Evolutionary conservation across 1,140 invertebrate genomes (phyloP).

Genomic region (Bombyx mori): DNA sequence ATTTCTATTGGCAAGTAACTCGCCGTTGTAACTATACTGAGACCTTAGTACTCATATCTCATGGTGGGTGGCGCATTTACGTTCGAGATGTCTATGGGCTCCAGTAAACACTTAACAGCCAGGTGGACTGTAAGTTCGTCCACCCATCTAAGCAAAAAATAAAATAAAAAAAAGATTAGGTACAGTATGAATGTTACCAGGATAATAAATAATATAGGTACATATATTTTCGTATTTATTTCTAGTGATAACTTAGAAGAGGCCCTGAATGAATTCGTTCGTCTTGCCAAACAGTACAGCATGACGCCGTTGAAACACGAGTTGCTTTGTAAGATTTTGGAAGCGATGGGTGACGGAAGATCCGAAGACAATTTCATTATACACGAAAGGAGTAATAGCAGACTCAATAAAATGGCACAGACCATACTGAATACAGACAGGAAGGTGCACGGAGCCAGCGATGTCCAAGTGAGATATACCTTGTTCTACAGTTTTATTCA

Average conservation of each 20-base stretch:
- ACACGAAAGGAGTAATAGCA: conserved; percentile 34
- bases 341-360: conserved; percentile 34
- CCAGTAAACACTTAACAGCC: too few relatives aligned
- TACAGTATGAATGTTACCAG: not conserved
- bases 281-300: conserved; percentile 53
- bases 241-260: conserved; percentile 56
- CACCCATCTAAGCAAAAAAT: too few relatives aligned
- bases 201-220: not conserved
- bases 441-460: conserved; percentile 51
- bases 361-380: conserved; percentile 33
- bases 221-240: conserved; percentile 9
- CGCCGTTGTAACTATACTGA: too few relatives aligned
- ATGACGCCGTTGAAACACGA: conserved; percentile 72
- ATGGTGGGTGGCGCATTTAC: too few relatives aligned
- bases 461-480: conserved; percentile 41
- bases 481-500: not conserved
- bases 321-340: conserved; percentile 58
- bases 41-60: too few relatives aligned
- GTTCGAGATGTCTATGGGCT: too few relatives aligned
- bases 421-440: conserved; percentile 47
- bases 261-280: conserved; percentile 62
- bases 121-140: too few relatives aligned
- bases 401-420: conserved; percentile 44
- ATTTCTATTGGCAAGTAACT: conserved; percentile 52
- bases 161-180: too few relatives aligned